Percentiles rank a stretch among this genome's conserved stretches.
phyloP scores from a whole-genome alignment of 2,797 vertebrate species.

The Setipinna tenuifilis region DNA sequence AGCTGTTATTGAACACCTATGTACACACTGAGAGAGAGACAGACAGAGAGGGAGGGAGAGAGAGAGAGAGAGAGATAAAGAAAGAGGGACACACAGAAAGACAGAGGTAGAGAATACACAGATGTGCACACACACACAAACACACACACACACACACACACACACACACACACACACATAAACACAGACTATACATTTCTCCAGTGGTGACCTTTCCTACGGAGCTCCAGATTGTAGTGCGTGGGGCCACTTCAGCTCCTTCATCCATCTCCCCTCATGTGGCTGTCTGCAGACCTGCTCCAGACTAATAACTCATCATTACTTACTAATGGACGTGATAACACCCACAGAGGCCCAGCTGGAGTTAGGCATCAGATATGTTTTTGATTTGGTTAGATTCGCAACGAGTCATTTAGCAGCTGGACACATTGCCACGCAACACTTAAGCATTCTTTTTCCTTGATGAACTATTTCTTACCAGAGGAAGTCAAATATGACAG shows the following conservation, averaged over 20 bases:
- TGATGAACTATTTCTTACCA: too few species aligned
- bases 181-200: not conserved
- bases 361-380: not conserved
- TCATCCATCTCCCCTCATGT: not conserved
- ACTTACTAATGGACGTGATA: not conserved
- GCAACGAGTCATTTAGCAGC: too few species aligned
- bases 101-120: not conserved
- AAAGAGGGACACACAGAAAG: too few species aligned
- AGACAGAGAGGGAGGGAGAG: too few species aligned
- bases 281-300: not conserved
- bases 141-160: too few species aligned
- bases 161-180: too few species aligned
- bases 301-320: not conserved
- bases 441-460: too few species aligned
- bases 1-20: constrained; percentile 8
- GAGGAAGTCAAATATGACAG: too few species aligned
- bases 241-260: not conserved
- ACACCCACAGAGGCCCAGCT: not conserved
- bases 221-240: not conserved
- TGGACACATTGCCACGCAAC: too few species aligned
- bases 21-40: too few species aligned
- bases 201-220: not conserved
- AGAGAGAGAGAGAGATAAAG: too few species aligned
- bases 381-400: not conserved
- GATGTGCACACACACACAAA: not conserved